Evolutionary conservation across 2,888 invertebrate species (phyloP).

Genomic region (Zele albiditarsus): DNA sequence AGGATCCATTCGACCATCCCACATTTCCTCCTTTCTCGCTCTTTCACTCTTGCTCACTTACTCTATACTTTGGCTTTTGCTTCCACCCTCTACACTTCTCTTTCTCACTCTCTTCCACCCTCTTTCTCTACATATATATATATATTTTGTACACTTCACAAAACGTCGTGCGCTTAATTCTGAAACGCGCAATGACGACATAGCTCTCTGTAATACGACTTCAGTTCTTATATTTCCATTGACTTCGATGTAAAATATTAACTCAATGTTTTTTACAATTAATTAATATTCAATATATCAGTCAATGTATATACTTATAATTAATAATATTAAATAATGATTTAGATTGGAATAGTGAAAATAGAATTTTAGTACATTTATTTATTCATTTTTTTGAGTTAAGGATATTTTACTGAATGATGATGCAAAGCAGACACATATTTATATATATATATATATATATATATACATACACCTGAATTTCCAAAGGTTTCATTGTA

Average conservation of each 20-base stretch:
- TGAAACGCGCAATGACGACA: too few relatives aligned
- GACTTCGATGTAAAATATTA: too few relatives aligned
- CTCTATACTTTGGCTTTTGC: conserved; percentile 54
- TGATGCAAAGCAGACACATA: neutral
- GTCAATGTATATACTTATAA: too few relatives aligned
- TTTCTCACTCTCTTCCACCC: conserved; percentile 26
- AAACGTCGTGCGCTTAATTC: neutral
- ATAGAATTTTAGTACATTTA: neutral
- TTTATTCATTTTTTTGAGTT: neutral
- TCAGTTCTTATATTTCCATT: too few relatives aligned
- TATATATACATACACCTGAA: conserved; percentile 37
- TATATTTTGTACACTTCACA: neutral
- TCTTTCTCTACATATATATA: conserved; percentile 24
- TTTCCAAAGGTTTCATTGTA: conserved; percentile 65
- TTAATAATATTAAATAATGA: too few relatives aligned
- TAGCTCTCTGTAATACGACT: too few relatives aligned
- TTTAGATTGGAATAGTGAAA: neutral
- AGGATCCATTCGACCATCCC: conserved; percentile 68
- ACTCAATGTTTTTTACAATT: too few relatives aligned
- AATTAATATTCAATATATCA: too few relatives aligned
- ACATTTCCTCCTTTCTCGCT: conserved; percentile 51
- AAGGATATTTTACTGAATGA: neutral
- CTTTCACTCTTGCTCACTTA: conserved; percentile 46
- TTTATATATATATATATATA: neutral
- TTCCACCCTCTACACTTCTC: conserved; percentile 26